Percentiles rank a stretch among this genome's conserved stretches.
Conservation (phyloP, 2,113 vertebrate genomes). For the Syngnathus typhle region DNA sequence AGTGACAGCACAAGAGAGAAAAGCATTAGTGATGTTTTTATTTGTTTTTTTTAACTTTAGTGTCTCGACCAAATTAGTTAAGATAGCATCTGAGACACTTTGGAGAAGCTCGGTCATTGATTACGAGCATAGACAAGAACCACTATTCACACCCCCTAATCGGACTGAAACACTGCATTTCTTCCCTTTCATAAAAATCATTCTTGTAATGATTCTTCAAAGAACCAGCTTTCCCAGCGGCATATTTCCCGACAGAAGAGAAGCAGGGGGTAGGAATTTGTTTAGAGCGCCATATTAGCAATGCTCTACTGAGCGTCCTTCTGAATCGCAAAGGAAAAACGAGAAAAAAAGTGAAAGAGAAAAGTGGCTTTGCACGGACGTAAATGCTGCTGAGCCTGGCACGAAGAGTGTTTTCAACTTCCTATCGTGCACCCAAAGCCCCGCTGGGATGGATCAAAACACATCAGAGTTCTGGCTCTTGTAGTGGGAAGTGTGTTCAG, state of each 20-base stretch:
- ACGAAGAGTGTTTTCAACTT: constrained; percentile 13
- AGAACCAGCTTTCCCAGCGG: background rate
- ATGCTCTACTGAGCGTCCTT: constrained; percentile 2
- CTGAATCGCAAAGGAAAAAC: background rate
- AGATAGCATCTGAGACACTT: constrained; percentile 45
- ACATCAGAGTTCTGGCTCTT: constrained; percentile 9
- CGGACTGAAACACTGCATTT: constrained; percentile 1
- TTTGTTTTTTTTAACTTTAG: background rate
- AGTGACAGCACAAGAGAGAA: constrained; percentile 26
- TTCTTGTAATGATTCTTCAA: background rate
- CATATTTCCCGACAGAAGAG: constrained; percentile 8
- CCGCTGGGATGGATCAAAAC: constrained; percentile 29
- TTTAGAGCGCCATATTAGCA: constrained; percentile 2
- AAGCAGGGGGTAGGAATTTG: constrained; percentile 6
- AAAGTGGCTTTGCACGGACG: background rate
- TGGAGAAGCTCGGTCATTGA: constrained; percentile 26
- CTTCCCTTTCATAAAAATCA: background rate
- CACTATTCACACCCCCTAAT: constrained; percentile 12
- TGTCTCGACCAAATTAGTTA: constrained; percentile 34
- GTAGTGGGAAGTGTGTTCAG: constrained; percentile 2
- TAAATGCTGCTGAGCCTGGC: constrained; percentile 8
- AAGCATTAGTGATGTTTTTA: constrained; percentile 17
- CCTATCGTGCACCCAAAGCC: constrained; percentile 39
- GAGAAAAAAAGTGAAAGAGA: background rate
- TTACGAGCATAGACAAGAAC: constrained; percentile 26